Evolutionary conservation across 2,888 invertebrate species (phyloP), one percentile per base, ranked within the genome.

Genomic region (Chalcis sispes): DNA sequence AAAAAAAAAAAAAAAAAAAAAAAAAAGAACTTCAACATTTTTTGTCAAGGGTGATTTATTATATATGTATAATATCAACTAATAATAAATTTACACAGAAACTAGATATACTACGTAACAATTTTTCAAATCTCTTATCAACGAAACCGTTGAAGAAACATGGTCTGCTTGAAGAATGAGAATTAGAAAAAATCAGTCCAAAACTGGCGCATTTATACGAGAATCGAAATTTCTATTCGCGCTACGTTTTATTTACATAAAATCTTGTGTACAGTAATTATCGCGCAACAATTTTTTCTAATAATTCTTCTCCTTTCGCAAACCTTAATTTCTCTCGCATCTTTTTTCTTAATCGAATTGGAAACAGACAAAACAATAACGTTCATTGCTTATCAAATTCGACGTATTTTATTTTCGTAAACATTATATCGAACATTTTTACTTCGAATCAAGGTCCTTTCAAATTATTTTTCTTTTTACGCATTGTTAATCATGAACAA

Each of bases 71-170:
- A 83, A 81, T 85, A 82, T 74, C 62, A 78, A 78, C 76, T 79
- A 76, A 78, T 78, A 72, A 78, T 78, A 78, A 78, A 75, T 81
- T 83, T 85, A 85, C 86, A 87, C 86, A 86, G 83, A 85, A 86
- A 85, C 83, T 86, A 85, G 82, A 82, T 77, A 69, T 71, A 80
- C 82, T 85, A 85, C 81, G 81, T 85, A 86, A 85, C 84, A 85
- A 86, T 81, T 83, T 83, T 83, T 83, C 82, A 80, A 84, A 83
- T 83, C 62, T 78, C 74, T 77, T 69, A 56, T 74, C 72, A 79
- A 77, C 74, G 69, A 71, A 74, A 62, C 74, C 61, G 54, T 74
- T 66, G 71, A 77, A 74, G 65, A 75, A 74, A 65, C 67, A 59
- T 42, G 52, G 72, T 72, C 61, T 72, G 62, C 72, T 74, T 48